Evolutionary conservation across 2,888 invertebrate genomes (phyloP), one percentile per base, ranked within the genome.

Genomic region (Protodeltote pygarga): DNA sequence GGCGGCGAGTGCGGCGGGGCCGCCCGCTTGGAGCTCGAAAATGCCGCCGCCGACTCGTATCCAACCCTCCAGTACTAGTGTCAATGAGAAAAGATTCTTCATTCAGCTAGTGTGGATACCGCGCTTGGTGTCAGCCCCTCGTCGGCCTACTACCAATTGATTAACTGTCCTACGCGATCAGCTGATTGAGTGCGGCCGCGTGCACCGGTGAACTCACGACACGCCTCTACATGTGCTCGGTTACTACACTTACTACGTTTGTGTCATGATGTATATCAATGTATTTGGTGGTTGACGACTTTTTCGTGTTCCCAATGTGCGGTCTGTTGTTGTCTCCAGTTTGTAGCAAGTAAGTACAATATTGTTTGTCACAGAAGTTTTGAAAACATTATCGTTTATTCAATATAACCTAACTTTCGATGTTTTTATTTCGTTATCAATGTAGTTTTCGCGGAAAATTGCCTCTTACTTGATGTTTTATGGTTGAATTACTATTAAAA

Each of bases 1-100:
- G 87, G 85, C 88, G 87, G 88, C 83, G 87, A 75, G 85, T 79
- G 82, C 82, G 89, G 88, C 85, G 81, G 80, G 81, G 79, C 77
- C 81, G 84, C 82, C 81, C 87, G 89, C 82, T 77, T 75, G 64
- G 69, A 73, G 75, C 71, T 77, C 77, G 70, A 71, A 65, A 52
- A 83, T 83, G 87, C 83, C 85, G 80, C 83, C 86, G 77, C 81
- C 81, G 76, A 70, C 68, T 57, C 70, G 71, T 57, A 48, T 28
- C 3, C 40, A 28, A 64, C 50, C 53, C 57, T 65, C 48, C 57
- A 49, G 50, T 51, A 44, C 38, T 50, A 51, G 57, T 62, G 58
- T 77, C 65, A 69, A 73, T 75, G 67, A 58, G 52, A 33, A 53
- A 27, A 40, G 57, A 48, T 51, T 61, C 34, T 50, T 50, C 50